A percentile compares a stretch with the other conserved stretches of the same genome.
Conservation (phyloP, 2,113 vertebrate genomes). For the Sturnira hondurensis region DNA sequence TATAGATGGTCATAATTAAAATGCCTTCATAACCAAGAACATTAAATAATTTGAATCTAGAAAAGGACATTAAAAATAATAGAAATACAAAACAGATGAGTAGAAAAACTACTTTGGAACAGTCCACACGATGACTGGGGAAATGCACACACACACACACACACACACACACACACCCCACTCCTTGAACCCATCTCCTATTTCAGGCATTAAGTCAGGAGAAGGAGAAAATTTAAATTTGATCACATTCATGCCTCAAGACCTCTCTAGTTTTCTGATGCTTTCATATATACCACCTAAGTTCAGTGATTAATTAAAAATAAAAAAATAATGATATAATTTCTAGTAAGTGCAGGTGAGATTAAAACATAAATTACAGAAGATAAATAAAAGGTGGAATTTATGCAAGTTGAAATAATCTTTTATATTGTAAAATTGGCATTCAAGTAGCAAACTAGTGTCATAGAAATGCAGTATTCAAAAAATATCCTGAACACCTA, state of each 20-base stretch:
- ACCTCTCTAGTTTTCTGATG: not conserved
- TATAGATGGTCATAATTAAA: not conserved
- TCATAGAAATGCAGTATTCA: not conserved
- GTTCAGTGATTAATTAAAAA: not conserved
- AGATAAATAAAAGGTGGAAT: not conserved
- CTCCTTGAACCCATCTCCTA: not conserved
- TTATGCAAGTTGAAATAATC: not conserved
- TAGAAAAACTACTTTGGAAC: not conserved
- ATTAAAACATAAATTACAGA: not conserved
- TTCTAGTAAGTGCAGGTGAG: not conserved
- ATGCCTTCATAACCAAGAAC: not conserved
- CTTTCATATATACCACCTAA: not conserved
- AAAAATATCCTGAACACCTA: not conserved
- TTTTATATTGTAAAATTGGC: not conserved
- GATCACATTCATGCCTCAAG: not conserved
- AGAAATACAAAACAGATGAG: not conserved
- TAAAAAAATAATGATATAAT: not conserved
- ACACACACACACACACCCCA: not conserved
- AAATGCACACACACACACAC: not conserved
- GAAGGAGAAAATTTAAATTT: not conserved
- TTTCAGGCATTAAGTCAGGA: not conserved
- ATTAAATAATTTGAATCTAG: not conserved
- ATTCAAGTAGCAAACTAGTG: not conserved
- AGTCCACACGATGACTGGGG: not conserved
- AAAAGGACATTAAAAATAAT: not conserved